Conservation (phyloP, 1,140 invertebrate species). For the Caerostris darwini region DNA sequence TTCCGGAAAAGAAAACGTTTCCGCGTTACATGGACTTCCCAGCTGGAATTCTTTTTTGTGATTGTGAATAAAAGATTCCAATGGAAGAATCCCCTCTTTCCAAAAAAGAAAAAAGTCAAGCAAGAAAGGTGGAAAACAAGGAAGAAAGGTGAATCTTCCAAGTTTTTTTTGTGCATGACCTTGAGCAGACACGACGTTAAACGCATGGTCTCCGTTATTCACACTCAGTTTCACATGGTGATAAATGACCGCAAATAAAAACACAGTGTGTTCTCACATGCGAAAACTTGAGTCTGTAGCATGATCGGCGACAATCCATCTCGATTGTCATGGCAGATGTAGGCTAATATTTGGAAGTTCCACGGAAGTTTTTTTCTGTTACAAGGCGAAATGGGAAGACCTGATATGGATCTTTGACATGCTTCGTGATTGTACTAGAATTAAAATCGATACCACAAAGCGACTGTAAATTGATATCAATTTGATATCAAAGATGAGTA, state of each 20-base stretch:
- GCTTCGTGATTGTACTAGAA: no score
- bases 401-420: neutral
- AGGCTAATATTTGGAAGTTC: neutral
- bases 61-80: neutral
- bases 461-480: no score
- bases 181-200: constrained; percentile 37
- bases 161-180: constrained; percentile 59
- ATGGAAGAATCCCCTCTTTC: neutral
- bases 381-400: neutral
- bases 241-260: constrained; percentile 17
- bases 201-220: neutral
- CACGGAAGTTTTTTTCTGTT: neutral
- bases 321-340: neutral
- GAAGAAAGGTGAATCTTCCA: neutral
- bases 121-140: neutral
- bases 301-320: constrained; percentile 12
- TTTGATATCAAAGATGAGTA: no score
- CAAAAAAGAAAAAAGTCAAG: neutral
- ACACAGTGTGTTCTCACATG: neutral
- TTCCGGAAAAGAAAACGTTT: neutral
- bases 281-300: neutral
- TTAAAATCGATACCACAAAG: no score
- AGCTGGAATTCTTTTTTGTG: neutral
- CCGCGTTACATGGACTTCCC: neutral
- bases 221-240: neutral